Conservation (phyloP, 2,797 vertebrate genomes). For the Bothrops alternatus region DNA sequence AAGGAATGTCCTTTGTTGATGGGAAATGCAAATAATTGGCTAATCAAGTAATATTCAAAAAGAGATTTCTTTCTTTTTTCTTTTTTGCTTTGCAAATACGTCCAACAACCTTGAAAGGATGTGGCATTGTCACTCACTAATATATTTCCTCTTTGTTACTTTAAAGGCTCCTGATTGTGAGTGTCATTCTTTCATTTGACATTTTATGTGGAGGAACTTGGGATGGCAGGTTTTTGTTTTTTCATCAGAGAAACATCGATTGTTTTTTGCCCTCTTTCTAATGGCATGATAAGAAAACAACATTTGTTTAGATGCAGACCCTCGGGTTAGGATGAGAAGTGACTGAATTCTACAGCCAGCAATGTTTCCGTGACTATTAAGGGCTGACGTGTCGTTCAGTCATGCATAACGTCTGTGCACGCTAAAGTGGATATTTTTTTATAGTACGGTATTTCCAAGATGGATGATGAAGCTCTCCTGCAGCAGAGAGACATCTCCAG, state of each 20-base stretch:
- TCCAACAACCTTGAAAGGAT: background rate
- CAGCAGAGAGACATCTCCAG: background rate
- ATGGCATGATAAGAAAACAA: background rate
- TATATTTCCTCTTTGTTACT: background rate
- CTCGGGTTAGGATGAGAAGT: background rate
- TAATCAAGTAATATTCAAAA: background rate
- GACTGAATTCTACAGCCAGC: background rate
- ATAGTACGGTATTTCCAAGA: background rate
- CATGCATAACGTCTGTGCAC: background rate
- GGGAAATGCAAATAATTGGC: background rate
- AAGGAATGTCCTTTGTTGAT: background rate
- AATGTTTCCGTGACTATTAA: background rate
- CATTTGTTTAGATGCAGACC: background rate
- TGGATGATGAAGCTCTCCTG: background rate
- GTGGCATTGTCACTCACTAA: background rate
- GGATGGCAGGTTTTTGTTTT: background rate
- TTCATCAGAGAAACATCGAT: background rate
- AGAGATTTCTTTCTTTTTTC: accelerated
- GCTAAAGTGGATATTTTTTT: background rate
- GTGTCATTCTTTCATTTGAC: background rate
- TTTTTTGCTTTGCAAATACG: background rate
- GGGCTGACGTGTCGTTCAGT: background rate
- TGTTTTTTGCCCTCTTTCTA: background rate
- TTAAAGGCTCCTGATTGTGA: background rate
- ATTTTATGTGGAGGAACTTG: background rate